Base-by-base conservation (phyloP, 2,113 vertebrate genomes). In the Seriola quinqueradiata region DNA sequence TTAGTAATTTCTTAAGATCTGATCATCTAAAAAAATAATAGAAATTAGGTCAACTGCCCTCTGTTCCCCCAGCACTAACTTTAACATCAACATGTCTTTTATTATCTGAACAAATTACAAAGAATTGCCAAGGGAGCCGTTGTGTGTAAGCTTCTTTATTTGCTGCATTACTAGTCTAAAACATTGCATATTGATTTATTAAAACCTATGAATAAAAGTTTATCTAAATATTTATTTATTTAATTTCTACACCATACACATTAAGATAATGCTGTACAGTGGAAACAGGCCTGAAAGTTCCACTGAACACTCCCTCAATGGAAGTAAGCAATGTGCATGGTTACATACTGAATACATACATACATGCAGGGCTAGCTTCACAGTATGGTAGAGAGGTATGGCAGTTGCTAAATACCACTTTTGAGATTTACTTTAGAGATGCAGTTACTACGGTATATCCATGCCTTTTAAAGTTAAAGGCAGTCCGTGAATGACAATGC, bases 221-320 rank as follows among this genome's bases (percentile, higher is more conserved):
- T 5, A 52, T n/a, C 54, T 25, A 17, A 46, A 70, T 7, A 25
- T 55, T 16, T 16, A n/a, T 72, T 58, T 16, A 40, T 60, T 46
- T 10, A 44, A 9, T 67, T 68, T 50, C 4, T 10, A 3, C 1
- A 11, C 7, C 9, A 21, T 28, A 17, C 4, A n/a, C n/a, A 55
- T 58, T 28, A 52, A 57, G 9, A 71, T 82, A 70, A 79, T 74
- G 42, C 71, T 69, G 42, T 61, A 77, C n/a, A 87, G 75, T 74
- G 17, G 61, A 74, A 70, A 44, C 11, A 66, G 38, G 48, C n/a
- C 25, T 2, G 4, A 63, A 58, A 75, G 52, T 42, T 59, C n/a
- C n/a, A 57, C 50, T 23, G 19, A 70, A 59, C 67, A 60, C 70
- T 74, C 16, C 44, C 50, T 68, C 55, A 58, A 7, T 28, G 55